A percentile compares a stretch with the other conserved stretches of the same genome.
These are phyloP conservation scores for Remorina albescens DNA, from an alignment of 2,797 vertebrate genomes.

Conservation along the genomic window DNA sequence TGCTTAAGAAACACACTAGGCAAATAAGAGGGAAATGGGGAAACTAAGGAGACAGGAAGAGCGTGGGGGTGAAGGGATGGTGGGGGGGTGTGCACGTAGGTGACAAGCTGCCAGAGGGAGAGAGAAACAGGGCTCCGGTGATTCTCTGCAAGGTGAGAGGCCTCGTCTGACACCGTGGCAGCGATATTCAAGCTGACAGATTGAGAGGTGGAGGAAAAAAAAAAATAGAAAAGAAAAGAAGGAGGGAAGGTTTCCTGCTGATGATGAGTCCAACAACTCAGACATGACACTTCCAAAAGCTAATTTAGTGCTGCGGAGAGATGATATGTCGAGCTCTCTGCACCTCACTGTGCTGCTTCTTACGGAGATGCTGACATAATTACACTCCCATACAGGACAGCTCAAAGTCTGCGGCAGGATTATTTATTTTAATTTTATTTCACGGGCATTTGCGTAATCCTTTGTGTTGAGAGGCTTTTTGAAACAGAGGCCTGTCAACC, in stretches of 20 bases:
- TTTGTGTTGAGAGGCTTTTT: constrained; percentile 57
- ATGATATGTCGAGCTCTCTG: constrained; percentile 66
- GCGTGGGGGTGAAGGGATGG: constrained; percentile 44
- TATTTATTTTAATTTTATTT: not conserved
- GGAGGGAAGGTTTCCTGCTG: constrained; percentile 62
- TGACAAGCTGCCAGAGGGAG: constrained; percentile 70
- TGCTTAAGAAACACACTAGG: constrained; percentile 23
- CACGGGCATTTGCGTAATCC: constrained; percentile 25
- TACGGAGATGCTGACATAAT: constrained; percentile 67
- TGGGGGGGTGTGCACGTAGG: constrained; percentile 54
- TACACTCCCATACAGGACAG: constrained; percentile 54
- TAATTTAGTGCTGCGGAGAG: constrained; percentile 78
- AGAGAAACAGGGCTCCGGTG: constrained; percentile 52
- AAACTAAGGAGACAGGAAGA: constrained; percentile 47
- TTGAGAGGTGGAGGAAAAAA: not conserved
- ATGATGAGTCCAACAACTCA: constrained; percentile 77
- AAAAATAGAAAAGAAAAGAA: too few species aligned
- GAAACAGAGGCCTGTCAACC: constrained; percentile 49
- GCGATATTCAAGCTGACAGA: constrained; percentile 82
- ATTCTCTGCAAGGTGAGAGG: constrained; percentile 64
- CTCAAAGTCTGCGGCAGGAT: constrained; percentile 11
- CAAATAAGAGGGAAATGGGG: constrained; percentile 61
- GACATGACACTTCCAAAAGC: constrained; percentile 80
- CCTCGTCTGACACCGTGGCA: constrained; percentile 69
- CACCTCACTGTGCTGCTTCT: constrained; percentile 60